Evolutionary conservation across 2,797 vertebrate species (phyloP).

Genomic region (Caiman crocodilus): DNA sequence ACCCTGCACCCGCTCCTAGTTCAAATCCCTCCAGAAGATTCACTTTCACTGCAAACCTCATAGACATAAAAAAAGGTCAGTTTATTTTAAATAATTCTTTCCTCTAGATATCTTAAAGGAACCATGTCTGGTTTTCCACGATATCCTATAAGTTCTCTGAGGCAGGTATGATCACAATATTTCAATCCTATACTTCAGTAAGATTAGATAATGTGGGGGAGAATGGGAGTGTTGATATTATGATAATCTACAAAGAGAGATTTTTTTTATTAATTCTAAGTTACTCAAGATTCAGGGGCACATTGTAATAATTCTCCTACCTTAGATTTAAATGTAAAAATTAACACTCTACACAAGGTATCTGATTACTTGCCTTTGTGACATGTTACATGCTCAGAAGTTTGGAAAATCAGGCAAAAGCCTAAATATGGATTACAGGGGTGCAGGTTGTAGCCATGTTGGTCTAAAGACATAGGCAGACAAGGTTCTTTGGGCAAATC

Average conservation of each 20-base stretch:
- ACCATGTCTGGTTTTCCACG: not conserved
- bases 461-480: too few relatives aligned
- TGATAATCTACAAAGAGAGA: not conserved
- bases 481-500: too few relatives aligned
- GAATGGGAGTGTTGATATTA: not conserved
- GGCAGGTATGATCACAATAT: not conserved
- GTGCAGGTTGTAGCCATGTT: too few relatives aligned
- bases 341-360: not conserved
- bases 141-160: accelerated
- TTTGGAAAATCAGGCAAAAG: not conserved
- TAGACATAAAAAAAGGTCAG: not conserved
- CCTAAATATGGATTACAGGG: not conserved
- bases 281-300: too few relatives aligned
- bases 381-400: not conserved
- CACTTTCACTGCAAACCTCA: not conserved
- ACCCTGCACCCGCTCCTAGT: not conserved
- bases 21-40: accelerated
- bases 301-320: not conserved
- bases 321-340: too few relatives aligned
- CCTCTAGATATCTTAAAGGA: not conserved
- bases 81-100: not conserved
- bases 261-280: too few relatives aligned
- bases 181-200: not conserved
- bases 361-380: not conserved
- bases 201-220: not conserved